Evolutionary conservation across 2,888 invertebrate genomes (phyloP).

Genomic region (Blomia tropicalis): DNA sequence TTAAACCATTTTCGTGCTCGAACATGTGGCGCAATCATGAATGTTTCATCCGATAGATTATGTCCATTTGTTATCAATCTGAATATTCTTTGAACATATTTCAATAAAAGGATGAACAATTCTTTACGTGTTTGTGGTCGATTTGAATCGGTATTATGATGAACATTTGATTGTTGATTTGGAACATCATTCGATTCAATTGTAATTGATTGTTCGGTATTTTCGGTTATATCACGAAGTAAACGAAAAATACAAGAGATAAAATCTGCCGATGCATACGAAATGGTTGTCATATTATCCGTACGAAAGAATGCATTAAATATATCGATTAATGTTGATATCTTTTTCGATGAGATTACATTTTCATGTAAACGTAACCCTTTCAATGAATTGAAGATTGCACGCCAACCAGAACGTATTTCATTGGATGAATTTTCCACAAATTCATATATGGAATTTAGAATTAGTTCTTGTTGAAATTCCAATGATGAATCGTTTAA

Average conservation of each 20-base stretch:
- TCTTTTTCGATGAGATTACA: slow-evolving; percentile 34
- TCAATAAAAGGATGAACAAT: slow-evolving; percentile 55
- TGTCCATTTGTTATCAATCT: slow-evolving; percentile 78
- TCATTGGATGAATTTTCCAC: slow-evolving; percentile 84
- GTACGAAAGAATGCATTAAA: slow-evolving; percentile 83
- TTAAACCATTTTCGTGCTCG: too few species aligned
- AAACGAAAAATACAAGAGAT: slow-evolving; percentile 65
- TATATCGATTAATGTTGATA: slow-evolving; percentile 47
- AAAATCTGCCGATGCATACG: slow-evolving; percentile 83
- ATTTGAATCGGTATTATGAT: neutral
- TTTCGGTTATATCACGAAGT: slow-evolving; percentile 8
- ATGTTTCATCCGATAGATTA: slow-evolving; percentile 48
- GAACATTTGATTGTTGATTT: too few species aligned
- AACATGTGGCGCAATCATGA: slow-evolving; percentile 50
- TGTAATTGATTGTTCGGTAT: too few species aligned
- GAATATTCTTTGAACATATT: slow-evolving; percentile 67
- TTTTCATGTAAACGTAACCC: slow-evolving; percentile 47
- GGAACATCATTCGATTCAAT: too few species aligned
- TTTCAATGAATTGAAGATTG: slow-evolving; percentile 77
- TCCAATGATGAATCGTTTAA: slow-evolving; percentile 82
- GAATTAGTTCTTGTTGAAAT: slow-evolving; percentile 64
- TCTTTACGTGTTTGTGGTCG: neutral
- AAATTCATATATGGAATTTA: slow-evolving; percentile 84
- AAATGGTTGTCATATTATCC: slow-evolving; percentile 79
- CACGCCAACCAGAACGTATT: slow-evolving; percentile 88